Evolutionary conservation across 2,113 vertebrate species (phyloP).

Genomic region (Larimichthys crocea): DNA sequence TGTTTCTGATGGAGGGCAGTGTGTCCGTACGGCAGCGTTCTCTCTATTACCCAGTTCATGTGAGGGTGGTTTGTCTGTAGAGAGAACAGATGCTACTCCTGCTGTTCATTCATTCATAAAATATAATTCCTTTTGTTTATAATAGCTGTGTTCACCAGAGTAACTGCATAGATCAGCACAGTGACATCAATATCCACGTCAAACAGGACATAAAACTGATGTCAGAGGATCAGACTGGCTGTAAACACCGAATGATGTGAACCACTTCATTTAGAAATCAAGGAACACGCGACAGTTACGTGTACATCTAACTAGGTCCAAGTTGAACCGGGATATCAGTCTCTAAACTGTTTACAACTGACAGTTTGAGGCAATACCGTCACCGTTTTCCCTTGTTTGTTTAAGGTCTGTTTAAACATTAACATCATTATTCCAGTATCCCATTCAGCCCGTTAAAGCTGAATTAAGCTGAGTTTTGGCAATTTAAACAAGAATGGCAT

Average conservation of each 20-base stretch:
- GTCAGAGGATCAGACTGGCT: neutral
- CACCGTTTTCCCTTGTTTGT: neutral
- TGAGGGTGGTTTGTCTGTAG: neutral
- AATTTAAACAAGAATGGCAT: neutral
- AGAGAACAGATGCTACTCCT: neutral
- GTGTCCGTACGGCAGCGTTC: neutral
- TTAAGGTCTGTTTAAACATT: neutral
- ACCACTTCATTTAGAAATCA: neutral
- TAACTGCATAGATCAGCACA: neutral
- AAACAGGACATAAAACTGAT: neutral
- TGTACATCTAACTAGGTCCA: too few species aligned
- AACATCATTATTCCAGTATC: neutral
- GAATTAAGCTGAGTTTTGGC: neutral
- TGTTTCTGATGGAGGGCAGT: neutral
- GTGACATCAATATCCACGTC: neutral
- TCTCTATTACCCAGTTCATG: neutral
- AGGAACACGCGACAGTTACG: too few species aligned
- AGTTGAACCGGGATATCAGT: neutral
- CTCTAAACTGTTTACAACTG: neutral
- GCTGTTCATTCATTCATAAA: neutral
- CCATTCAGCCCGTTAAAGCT: neutral
- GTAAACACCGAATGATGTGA: neutral
- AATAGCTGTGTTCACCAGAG: neutral
- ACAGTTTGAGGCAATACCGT: neutral
- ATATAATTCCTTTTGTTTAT: too few species aligned